These are phyloP conservation scores for Ectemnius cavifrons DNA, from an alignment of 2,888 invertebrate species.

Conservation along the genomic window DNA sequence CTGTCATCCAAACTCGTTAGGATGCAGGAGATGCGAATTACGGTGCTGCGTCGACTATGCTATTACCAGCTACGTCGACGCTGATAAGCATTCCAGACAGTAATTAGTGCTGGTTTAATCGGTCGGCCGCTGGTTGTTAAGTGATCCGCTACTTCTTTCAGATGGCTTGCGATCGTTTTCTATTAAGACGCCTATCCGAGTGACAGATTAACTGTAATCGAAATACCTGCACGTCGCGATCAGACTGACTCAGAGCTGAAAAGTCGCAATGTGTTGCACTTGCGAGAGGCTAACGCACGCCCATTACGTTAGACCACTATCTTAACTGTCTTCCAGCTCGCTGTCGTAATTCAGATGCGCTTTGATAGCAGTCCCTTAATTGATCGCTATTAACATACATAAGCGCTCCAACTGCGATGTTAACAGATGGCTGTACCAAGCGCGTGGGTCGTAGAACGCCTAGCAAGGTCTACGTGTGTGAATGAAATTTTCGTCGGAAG, in stretches of 20 bases:
- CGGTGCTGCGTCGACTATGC: neutral
- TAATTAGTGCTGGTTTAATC: constrained; percentile 17
- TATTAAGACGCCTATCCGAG: constrained; percentile 1
- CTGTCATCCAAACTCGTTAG: neutral
- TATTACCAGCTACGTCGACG: neutral
- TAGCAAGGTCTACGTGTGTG: no score
- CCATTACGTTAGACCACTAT: no score
- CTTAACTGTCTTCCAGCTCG: no score
- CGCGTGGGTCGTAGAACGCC: no score
- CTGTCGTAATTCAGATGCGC: no score
- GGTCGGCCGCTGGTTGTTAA: neutral
- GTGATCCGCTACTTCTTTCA: constrained; percentile 2
- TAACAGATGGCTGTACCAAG: no score
- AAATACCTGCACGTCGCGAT: neutral
- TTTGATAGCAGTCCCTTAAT: no score
- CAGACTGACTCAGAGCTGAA: no score
- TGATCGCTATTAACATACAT: no score
- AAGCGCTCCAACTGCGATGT: no score
- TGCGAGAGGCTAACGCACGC: no score
- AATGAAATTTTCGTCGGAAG: no score
- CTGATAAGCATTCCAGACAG: constrained; percentile 11
- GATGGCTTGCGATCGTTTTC: constrained; percentile 2
- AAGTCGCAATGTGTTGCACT: constrained; percentile 18
- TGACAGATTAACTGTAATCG: constrained; percentile 5
- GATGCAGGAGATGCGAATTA: constrained; percentile 4